A percentile compares a stretch with the other conserved stretches of the same genome.
Evolutionary conservation across 2,888 invertebrate genomes (phyloP).

Genomic region (Cataglyphis rosenhaueri): DNA sequence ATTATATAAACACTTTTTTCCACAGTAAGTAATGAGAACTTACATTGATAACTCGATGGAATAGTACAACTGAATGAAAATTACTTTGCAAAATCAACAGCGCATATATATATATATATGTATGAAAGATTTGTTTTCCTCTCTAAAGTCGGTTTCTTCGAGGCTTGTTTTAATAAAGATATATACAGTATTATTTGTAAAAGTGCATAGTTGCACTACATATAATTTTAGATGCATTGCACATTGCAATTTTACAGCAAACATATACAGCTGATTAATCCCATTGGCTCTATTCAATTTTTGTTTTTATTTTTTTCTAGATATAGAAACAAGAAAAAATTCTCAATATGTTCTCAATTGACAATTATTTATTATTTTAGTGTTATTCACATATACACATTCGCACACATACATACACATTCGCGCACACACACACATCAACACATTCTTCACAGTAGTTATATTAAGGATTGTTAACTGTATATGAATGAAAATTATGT

Average conservation of each 20-base stretch:
- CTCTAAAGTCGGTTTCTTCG: conserved; percentile 25
- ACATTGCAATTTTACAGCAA: conserved; percentile 39
- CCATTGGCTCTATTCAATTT: conserved; percentile 65
- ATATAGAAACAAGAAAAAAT: conserved; percentile 59
- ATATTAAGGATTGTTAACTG: conserved; percentile 25
- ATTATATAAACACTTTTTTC: conserved; percentile 57
- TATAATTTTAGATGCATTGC: conserved; percentile 53
- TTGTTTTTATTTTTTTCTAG: conserved; percentile 54
- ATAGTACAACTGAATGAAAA: conserved; percentile 38
- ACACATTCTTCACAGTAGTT: neutral
- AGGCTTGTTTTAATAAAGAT: conserved; percentile 64
- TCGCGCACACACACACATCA: neutral
- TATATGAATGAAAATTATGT: neutral
- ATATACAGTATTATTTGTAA: conserved; percentile 70
- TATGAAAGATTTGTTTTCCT: neutral
- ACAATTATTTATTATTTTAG: conserved; percentile 78
- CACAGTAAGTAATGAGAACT: conserved; percentile 20
- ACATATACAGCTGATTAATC: conserved; percentile 42
- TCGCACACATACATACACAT: no score
- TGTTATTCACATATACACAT: conserved; percentile 35
- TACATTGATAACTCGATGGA: neutral
- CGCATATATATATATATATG: neutral
- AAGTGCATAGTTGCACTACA: conserved; percentile 58
- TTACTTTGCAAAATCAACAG: conserved; percentile 7
- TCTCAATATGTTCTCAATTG: conserved; percentile 63